Base-by-base conservation (phyloP, 2,888 invertebrate species). In the Volucella zonaria region DNA sequence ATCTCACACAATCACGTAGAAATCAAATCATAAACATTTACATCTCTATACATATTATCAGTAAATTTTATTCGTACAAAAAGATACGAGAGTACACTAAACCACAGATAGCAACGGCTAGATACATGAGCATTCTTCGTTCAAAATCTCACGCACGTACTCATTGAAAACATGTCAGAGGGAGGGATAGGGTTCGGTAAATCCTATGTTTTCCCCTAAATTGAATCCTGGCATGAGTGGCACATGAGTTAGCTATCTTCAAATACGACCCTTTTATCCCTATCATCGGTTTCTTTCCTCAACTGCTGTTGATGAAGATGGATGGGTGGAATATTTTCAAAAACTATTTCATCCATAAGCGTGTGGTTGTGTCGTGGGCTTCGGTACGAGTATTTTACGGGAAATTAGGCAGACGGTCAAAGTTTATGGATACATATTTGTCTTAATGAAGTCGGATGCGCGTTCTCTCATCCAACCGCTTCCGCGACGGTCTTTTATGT, bases 291-390 rank as follows among this genome's bases (percentile, higher is more conserved):
- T 68, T 64, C 15, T 15, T 49, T 52, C 59, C 18, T 40, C 42
- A 51, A 12, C 66, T 47, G 42, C 52, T 74, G 52, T 49, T 83
- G 75, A 83, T 80, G 70, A 83, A 83, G 80, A 83, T 76, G 75
- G 71, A 83, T 83, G 79, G 62, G 66, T 12, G 3, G 8, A 61
- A 45, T 45, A 68, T 68, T 40, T 70, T 10, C 58, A 3, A 3
- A 51, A 15, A n/a, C 62, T 47, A 6, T 11, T 6, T 68, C 8
- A 8, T 8, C 8, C 2, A 11, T 11, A 23, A 2, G 52, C 6
- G 23, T 54, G 4, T 49, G 18, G 58, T 14, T 42, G 10, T 42
- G 15, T 31, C 2, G 23, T 64, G 18, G 52, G n/a, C 12, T 15
- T 49, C 23, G 31, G 9, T 14, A 49, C n/a, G n/a, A n/a, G n/a